Evolutionary conservation across 2,888 invertebrate genomes (phyloP).

Genomic region (Lycaena phlaeas): DNA sequence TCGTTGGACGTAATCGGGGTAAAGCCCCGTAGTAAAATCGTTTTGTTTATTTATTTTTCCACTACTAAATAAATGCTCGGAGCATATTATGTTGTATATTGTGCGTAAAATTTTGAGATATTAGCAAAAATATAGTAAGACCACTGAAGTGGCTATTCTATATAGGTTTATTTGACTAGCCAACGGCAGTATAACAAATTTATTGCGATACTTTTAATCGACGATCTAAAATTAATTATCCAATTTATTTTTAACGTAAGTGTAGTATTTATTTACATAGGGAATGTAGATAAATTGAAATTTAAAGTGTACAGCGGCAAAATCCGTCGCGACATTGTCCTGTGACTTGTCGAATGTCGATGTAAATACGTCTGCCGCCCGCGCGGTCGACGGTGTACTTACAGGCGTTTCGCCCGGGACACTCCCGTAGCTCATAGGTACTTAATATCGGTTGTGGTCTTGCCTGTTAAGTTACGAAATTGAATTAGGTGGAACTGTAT

Average conservation of each 20-base stretch:
- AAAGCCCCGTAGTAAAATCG: not conserved
- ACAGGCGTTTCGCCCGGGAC: conserved; percentile 23
- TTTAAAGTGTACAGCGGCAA: not conserved
- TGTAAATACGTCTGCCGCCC: too few relatives aligned
- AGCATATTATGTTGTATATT: not conserved
- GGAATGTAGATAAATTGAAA: not conserved
- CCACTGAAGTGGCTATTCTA: not conserved
- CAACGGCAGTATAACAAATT: conserved; percentile 1
- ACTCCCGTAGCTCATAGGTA: conserved; percentile 72
- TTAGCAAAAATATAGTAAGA: not conserved
- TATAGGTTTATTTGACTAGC: not conserved
- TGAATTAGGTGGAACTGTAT: conserved; percentile 64
- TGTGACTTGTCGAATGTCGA: not conserved
- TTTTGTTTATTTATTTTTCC: not conserved
- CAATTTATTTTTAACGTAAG: conserved; percentile 1
- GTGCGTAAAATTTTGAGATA: not conserved
- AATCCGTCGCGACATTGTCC: not conserved
- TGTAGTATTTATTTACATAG: conserved; percentile 6
- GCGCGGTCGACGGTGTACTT: conserved; percentile 4
- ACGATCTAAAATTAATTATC: not conserved
- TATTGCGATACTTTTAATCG: conserved; percentile 1
- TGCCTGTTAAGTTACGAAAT: conserved; percentile 72
- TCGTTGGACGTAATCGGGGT: not conserved
- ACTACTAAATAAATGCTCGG: not conserved
- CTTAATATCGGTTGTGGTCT: conserved; percentile 75